phyloP scores from a whole-genome alignment of 1,140 invertebrate genomes.

The Nephila pilipes region DNA sequence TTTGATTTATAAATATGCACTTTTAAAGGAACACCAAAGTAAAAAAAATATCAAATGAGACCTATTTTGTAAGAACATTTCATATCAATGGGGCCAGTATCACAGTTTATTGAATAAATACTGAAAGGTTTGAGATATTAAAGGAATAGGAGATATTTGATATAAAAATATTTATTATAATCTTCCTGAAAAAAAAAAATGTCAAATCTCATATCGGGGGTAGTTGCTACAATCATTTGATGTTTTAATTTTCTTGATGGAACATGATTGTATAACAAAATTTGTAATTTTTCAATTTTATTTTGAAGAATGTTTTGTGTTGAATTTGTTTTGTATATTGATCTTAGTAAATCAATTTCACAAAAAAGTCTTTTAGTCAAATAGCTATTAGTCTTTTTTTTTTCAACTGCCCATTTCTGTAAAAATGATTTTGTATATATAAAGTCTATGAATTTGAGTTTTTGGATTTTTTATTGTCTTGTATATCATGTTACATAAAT shows the following conservation, averaged over 20 bases:
- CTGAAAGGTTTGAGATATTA: constrained; percentile 9
- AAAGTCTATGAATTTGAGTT: constrained; percentile 72
- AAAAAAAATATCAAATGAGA: constrained; percentile 12
- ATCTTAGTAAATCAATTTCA: constrained; percentile 39
- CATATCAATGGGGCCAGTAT: constrained; percentile 44
- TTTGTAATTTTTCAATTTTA: constrained; percentile 35
- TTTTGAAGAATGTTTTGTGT: constrained; percentile 35
- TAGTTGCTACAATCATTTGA: not conserved
- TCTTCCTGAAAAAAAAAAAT: not conserved
- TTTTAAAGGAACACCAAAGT: constrained; percentile 21
- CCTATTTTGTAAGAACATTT: constrained; percentile 24
- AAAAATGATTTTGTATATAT: constrained; percentile 75
- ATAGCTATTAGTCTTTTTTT: constrained; percentile 58
- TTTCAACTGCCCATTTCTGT: constrained; percentile 68
- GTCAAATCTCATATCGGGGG: not conserved
- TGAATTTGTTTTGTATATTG: constrained; percentile 18
- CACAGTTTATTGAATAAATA: constrained; percentile 24
- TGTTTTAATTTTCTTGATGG: constrained; percentile 1
- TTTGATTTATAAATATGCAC: not conserved
- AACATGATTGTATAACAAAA: constrained; percentile 36
- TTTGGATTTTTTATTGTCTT: constrained; percentile 1
- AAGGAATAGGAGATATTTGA: constrained; percentile 28
- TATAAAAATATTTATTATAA: constrained; percentile 37
- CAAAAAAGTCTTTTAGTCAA: constrained; percentile 57
- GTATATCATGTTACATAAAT: not conserved